These are phyloP conservation scores for Lepus townsendii DNA, from an alignment of 2,797 vertebrate species.

Conservation along the genomic window DNA sequence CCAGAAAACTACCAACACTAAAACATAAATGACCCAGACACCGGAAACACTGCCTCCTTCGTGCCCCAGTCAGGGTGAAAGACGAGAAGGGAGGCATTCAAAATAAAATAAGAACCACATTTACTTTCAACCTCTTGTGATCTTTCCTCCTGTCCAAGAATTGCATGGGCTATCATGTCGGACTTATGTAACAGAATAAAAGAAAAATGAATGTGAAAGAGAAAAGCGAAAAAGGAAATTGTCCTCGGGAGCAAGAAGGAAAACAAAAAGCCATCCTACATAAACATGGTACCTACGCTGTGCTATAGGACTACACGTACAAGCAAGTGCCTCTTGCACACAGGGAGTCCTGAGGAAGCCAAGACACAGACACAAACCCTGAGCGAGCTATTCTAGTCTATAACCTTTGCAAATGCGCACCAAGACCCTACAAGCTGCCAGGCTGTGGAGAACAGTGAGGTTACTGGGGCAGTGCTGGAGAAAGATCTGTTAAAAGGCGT, in stretches of 20 bases:
- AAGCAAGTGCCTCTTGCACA: neutral
- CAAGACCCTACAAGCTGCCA: neutral
- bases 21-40: slow-evolving; percentile 32
- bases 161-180: neutral
- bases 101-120: slow-evolving; percentile 72
- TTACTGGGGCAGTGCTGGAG: neutral
- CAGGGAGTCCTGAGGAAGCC: neutral
- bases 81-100: slow-evolving; percentile 24
- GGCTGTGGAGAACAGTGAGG: neutral
- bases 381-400: neutral
- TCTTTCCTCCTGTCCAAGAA: neutral
- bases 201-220: neutral
- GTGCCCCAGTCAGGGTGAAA: neutral
- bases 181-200: neutral
- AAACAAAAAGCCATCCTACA: neutral
- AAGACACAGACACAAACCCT: neutral
- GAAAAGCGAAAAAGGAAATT: neutral
- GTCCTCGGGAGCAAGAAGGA: neutral
- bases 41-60: slow-evolving; percentile 38
- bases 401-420: fast-evolving
- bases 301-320: neutral
- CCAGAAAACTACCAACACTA: slow-evolving; percentile 27
- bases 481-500: neutral
- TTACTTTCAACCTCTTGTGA: slow-evolving; percentile 43
- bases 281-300: neutral